Percentiles rank a stretch among this genome's conserved stretches.
phyloP scores from a whole-genome alignment of 2,113 vertebrate species.

The Xiphophorus maculatus region DNA sequence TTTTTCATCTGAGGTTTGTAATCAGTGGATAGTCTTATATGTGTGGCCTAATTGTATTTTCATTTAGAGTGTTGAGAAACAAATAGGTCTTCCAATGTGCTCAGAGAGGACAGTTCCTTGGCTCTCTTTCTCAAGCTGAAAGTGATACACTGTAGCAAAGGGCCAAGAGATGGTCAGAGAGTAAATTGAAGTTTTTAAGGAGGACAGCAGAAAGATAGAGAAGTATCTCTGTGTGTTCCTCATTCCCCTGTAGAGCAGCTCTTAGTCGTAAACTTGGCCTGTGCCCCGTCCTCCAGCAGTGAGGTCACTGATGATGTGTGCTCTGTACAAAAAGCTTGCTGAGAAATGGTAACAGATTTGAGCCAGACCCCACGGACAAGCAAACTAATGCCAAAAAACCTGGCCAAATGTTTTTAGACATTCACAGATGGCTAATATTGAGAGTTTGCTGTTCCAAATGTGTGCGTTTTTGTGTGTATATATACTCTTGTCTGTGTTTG shows the following conservation, averaged over 20 bases:
- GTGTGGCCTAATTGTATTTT: conserved; percentile 1
- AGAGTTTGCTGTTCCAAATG: conserved; percentile 33
- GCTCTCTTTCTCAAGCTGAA: not conserved
- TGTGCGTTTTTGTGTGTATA: conserved; percentile 1
- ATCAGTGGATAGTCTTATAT: conserved; percentile 1
- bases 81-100: not conserved
- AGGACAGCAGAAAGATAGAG: conserved; percentile 9
- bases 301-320: conserved; percentile 70
- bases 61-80: conserved; percentile 4
- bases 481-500: not conserved
- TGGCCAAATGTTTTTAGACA: conserved; percentile 60
- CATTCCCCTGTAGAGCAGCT: conserved; percentile 35
- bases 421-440: conserved; percentile 62
- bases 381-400: conserved; percentile 40
- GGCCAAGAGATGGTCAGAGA: conserved; percentile 9
- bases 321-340: conserved; percentile 61
- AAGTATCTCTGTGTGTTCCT: conserved; percentile 19
- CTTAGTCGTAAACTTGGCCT: conserved; percentile 56
- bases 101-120: not conserved
- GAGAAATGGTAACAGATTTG: conserved; percentile 65
- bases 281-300: conserved; percentile 41
- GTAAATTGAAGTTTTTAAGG: conserved; percentile 18
- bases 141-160: not conserved
- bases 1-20: conserved; percentile 5
- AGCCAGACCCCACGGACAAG: conserved; percentile 49